phyloP scores from a whole-genome alignment of 2,888 invertebrate species.

The Pantelozetes paolii region DNA sequence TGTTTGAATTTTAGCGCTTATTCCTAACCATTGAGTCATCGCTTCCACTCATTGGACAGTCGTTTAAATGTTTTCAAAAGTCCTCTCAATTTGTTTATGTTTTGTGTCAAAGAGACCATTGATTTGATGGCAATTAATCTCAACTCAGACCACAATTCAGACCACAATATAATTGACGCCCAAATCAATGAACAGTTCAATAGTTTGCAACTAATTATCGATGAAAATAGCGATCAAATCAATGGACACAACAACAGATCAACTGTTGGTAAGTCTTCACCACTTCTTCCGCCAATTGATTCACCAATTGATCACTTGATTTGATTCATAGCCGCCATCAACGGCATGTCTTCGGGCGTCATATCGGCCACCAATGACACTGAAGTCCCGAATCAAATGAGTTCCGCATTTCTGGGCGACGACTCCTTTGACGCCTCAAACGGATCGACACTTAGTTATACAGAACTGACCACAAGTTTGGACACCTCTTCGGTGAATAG shows the following conservation, averaged over 20 bases:
- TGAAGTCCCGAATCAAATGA: conserved; percentile 37
- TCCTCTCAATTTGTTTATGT: neutral
- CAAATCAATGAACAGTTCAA: conserved; percentile 21
- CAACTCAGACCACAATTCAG: neutral
- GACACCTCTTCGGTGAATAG: neutral
- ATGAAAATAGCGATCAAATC: neutral
- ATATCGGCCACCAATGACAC: neutral
- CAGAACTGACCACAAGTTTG: conserved; percentile 13
- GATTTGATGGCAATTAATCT: neutral
- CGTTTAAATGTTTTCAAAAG: neutral
- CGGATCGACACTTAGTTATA: neutral
- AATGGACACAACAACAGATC: neutral
- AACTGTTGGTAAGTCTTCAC: neutral
- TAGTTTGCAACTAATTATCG: conserved; percentile 7
- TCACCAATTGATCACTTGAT: neutral
- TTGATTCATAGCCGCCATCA: neutral
- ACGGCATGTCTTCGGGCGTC: neutral
- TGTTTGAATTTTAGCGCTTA: neutral
- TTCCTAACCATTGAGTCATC: neutral
- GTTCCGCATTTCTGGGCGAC: conserved; percentile 14
- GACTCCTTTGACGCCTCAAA: neutral
- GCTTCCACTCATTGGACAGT: neutral
- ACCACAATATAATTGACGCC: conserved; percentile 4
- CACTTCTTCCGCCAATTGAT: neutral
- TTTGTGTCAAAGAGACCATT: neutral